A percentile compares a stretch with the other conserved stretches of the same genome.
Conservation (phyloP, 2,888 invertebrate genomes). For the Mermis nigrescens region DNA sequence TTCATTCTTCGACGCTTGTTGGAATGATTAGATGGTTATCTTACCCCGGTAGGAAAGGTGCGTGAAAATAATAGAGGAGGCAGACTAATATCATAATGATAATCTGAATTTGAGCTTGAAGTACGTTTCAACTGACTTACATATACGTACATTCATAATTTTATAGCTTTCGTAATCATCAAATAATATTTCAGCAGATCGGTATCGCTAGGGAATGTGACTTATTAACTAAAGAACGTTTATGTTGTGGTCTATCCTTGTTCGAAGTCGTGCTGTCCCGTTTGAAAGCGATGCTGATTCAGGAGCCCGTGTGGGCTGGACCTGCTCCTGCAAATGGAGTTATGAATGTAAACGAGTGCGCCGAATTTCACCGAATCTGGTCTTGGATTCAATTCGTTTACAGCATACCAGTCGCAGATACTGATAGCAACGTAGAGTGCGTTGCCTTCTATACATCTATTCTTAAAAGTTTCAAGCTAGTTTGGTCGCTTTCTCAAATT, state of each 20-base stretch:
- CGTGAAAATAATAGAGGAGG: no score
- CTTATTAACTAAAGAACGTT: slow-evolving; percentile 75
- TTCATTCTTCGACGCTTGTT: no score
- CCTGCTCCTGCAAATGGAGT: slow-evolving; percentile 67
- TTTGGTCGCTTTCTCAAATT: no score
- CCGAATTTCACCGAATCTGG: slow-evolving; percentile 89
- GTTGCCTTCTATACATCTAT: no score
- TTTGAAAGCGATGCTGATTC: slow-evolving; percentile 54
- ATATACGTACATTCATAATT: background rate
- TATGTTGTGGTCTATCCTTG: slow-evolving; percentile 89
- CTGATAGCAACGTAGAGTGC: slow-evolving; percentile 73
- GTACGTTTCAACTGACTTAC: background rate
- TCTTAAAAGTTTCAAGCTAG: no score
- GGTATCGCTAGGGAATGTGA: slow-evolving; percentile 84
- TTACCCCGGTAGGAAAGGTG: no score
- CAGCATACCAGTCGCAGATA: slow-evolving; percentile 84
- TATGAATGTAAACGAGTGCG: slow-evolving; percentile 84
- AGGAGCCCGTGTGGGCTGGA: slow-evolving; percentile 55
- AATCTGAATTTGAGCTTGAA: no score
- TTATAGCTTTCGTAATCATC: background rate
- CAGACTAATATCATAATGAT: no score
- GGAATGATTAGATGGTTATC: no score
- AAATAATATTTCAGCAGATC: slow-evolving; percentile 62
- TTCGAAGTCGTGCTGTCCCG: slow-evolving; percentile 81
- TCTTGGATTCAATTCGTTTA: slow-evolving; percentile 93